These are phyloP conservation scores for Caenorhabditis angaria DNA, from an alignment of 2,888 invertebrate species.

Conservation along the genomic window DNA sequence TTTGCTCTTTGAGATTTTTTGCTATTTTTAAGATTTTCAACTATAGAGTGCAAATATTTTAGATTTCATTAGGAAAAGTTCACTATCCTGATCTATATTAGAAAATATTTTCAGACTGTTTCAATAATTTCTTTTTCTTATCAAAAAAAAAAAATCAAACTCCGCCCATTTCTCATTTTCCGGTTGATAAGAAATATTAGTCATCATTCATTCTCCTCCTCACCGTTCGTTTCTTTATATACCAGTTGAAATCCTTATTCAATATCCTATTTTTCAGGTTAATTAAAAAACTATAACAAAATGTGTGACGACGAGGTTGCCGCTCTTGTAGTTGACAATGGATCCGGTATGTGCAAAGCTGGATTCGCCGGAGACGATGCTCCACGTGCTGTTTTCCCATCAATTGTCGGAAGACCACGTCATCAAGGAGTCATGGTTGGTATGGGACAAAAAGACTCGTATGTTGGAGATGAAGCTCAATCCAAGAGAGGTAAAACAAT, in stretches of 20 bases:
- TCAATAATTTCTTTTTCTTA: slow-evolving; percentile 9
- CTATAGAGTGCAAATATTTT: neutral
- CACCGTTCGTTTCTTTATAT: neutral
- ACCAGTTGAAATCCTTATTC: neutral
- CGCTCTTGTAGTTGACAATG: slow-evolving; percentile 65
- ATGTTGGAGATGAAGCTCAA: slow-evolving; percentile 63
- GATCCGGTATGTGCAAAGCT: slow-evolving; percentile 78
- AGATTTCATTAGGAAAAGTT: too few relatives aligned
- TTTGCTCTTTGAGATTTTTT: neutral
- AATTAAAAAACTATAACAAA: slow-evolving; percentile 26
- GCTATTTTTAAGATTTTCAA: neutral
- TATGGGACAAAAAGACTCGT: slow-evolving; percentile 67
- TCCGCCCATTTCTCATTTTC: slow-evolving; percentile 21
- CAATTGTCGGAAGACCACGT: slow-evolving; percentile 82
- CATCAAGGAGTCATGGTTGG: slow-evolving; percentile 76
- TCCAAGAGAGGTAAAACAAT: slow-evolving; percentile 80
- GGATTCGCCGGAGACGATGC: slow-evolving; percentile 83
- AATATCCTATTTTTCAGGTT: slow-evolving; percentile 17
- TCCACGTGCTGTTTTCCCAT: slow-evolving; percentile 85
- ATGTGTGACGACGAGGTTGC: slow-evolving; percentile 83
- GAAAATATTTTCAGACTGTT: neutral
- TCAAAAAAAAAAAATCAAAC: slow-evolving; percentile 17
- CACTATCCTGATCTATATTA: neutral
- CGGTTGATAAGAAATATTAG: slow-evolving; percentile 5
- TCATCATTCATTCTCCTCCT: neutral